Conservation (phyloP, 2,888 invertebrate genomes). For the Galerucella pusilla region DNA sequence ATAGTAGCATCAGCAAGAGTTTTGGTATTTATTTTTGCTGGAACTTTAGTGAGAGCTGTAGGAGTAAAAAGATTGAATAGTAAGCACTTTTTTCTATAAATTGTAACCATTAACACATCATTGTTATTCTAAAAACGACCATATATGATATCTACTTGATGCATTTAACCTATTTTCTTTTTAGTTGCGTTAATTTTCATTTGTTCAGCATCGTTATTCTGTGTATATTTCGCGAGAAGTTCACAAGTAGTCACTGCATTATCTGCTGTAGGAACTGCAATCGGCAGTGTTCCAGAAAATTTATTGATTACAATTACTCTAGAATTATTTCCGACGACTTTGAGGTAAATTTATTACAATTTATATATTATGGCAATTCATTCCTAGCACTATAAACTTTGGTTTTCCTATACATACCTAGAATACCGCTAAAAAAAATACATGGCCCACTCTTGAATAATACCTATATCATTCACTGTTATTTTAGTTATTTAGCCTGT, state of each 20-base stretch:
- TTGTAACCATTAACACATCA: background rate
- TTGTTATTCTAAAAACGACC: slow-evolving; percentile 8
- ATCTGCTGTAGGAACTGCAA: slow-evolving; percentile 69
- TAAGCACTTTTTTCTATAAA: slow-evolving; percentile 35
- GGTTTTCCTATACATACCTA: no score
- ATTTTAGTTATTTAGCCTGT: no score
- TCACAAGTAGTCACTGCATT: slow-evolving; percentile 58
- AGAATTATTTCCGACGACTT: slow-evolving; percentile 74
- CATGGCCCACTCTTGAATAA: no score
- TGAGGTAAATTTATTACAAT: slow-evolving; percentile 66
- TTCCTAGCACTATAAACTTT: no score
- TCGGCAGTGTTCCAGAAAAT: slow-evolving; percentile 70
- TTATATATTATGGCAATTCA: no score
- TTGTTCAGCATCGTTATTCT: slow-evolving; percentile 18
- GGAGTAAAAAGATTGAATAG: slow-evolving; percentile 49
- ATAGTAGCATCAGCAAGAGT: slow-evolving; percentile 46
- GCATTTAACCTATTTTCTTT: slow-evolving; percentile 2
- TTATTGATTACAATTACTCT: slow-evolving; percentile 73
- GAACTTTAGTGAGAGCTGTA: slow-evolving; percentile 48
- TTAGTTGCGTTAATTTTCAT: slow-evolving; percentile 19
- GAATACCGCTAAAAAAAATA: no score
- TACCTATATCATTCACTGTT: no score
- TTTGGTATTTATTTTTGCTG: slow-evolving; percentile 46
- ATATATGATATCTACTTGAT: no score
- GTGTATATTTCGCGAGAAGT: slow-evolving; percentile 60